Base-by-base conservation (phyloP, 2,797 vertebrate genomes). In the Phrynocephalus vlangalii region DNA sequence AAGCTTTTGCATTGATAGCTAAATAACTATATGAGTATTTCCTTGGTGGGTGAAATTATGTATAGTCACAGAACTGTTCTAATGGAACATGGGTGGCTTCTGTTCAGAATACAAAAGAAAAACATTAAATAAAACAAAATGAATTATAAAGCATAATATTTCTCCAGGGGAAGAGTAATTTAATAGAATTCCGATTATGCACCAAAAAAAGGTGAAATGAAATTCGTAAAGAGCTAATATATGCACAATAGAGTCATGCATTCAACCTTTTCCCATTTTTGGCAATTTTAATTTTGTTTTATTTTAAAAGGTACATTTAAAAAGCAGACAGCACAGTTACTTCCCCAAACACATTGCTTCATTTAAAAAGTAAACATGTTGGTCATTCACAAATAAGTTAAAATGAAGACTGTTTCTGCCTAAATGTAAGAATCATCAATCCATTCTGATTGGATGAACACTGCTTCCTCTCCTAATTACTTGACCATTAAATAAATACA, bases 401-500 rank as follows among this genome's bases (percentile, higher is more conserved):
- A 52, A 68, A 70, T 70, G 9, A 3, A 91, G 50, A 89, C 66
- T 2, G 0, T 80, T 60, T 81, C 1, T 8, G 66, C 33, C 8
- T 10, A 81, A 90, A 82, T 85, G n/a, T 67, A 56, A 15, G 60
- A 22, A 30, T 11, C 70, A 13, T 8, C 22, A 1, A 63, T 88
- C 86, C 77, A 63, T 88, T 87, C 77, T 79, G 52, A 92, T 52
- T 91, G 30, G 63, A 4, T 24, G 79, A 33, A 88, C 81, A 1
- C n/a, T 79, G 90, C 71, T 86, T 90, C 86, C 76, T 85, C 71
- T 1, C 0, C 22, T 86, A 0, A 88, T 88, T 90, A 30, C 33
- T 90, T 60, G 85, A 48, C 30, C 87, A 8, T 86, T 87, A 80
- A 90, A 80, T 88, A 91, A 93, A 88, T 83, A 91, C 24, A 20